A percentile compares a stretch with the other conserved stretches of the same genome.
Evolutionary conservation across 2,113 vertebrate genomes (phyloP).

Genomic region (Anseranas semipalmata): DNA sequence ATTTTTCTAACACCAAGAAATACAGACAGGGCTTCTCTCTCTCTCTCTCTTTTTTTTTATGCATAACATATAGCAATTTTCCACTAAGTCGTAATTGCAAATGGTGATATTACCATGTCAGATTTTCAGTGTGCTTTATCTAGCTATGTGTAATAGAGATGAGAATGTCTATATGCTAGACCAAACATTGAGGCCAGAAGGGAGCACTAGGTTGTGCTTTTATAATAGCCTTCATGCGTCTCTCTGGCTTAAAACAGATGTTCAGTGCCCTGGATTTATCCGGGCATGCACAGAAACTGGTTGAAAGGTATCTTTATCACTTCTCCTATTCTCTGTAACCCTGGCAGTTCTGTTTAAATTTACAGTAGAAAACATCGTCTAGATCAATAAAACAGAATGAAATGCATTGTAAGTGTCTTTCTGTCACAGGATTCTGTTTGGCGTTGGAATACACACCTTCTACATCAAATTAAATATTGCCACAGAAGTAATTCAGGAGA

Average conservation of each 20-base stretch:
- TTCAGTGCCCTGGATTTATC: neutral
- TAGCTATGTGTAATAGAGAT: neutral
- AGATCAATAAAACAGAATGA: neutral
- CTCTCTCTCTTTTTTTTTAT: too few species aligned
- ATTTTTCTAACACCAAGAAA: neutral
- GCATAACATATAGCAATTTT: neutral
- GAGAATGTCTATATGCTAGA: neutral
- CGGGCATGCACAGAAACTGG: neutral
- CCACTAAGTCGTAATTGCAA: neutral
- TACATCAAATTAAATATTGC: neutral
- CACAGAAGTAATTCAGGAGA: neutral
- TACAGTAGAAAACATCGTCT: slow-evolving; percentile 27
- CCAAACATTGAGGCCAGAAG: neutral
- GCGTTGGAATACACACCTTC: neutral
- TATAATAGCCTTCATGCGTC: neutral
- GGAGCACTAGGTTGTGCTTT: neutral
- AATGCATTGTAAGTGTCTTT: neutral
- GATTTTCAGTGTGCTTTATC: neutral
- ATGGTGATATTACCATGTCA: neutral
- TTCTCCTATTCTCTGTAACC: neutral
- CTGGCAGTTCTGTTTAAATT: slow-evolving; percentile 14
- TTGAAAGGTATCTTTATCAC: slow-evolving; percentile 26
- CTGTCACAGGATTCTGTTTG: neutral
- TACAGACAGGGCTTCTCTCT: neutral
- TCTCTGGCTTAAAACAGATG: neutral